Evolutionary conservation across 1,140 invertebrate species (phyloP).

Genomic region (Drosophila tristis): DNA sequence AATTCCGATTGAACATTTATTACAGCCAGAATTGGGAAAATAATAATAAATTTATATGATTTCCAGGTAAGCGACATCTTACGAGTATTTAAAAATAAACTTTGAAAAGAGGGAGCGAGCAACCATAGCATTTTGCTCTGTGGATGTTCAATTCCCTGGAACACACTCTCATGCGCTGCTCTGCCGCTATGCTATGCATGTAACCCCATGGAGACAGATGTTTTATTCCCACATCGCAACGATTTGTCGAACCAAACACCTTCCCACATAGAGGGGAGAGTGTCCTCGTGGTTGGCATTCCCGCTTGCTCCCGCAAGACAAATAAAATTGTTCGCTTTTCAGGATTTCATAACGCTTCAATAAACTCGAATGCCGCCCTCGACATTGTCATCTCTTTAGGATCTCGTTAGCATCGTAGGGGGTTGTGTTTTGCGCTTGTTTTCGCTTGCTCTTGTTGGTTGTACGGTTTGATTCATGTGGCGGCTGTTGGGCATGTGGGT

Average conservation of each 20-base stretch:
- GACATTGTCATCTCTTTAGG: slow-evolving; percentile 18
- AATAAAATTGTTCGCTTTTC: slow-evolving; percentile 57
- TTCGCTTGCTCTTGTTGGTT: slow-evolving; percentile 48
- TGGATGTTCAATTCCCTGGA: slow-evolving; percentile 23
- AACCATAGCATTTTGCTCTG: slow-evolving; percentile 22
- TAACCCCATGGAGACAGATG: slow-evolving; percentile 38
- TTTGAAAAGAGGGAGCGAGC: not conserved
- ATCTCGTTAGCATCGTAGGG: slow-evolving; percentile 47
- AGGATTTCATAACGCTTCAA: slow-evolving; percentile 57
- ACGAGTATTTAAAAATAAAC: not conserved
- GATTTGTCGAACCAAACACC: slow-evolving; percentile 59
- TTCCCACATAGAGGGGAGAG: slow-evolving; percentile 13
- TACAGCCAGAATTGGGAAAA: no score
- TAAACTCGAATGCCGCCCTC: slow-evolving; percentile 43
- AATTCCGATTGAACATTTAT: no score
- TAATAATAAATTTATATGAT: no score
- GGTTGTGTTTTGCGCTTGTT: slow-evolving; percentile 18
- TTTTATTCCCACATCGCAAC: slow-evolving; percentile 44
- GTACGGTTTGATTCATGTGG: slow-evolving; percentile 60
- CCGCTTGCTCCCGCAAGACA: slow-evolving; percentile 49
- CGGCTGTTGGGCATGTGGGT: slow-evolving; percentile 13
- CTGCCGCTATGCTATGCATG: not conserved
- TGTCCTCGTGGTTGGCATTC: slow-evolving; percentile 24
- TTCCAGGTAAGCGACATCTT: no score
- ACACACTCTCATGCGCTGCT: slow-evolving; percentile 24